Evolutionary conservation across 2,113 vertebrate genomes (phyloP).

Genomic region (Diglossa brunneiventris): DNA sequence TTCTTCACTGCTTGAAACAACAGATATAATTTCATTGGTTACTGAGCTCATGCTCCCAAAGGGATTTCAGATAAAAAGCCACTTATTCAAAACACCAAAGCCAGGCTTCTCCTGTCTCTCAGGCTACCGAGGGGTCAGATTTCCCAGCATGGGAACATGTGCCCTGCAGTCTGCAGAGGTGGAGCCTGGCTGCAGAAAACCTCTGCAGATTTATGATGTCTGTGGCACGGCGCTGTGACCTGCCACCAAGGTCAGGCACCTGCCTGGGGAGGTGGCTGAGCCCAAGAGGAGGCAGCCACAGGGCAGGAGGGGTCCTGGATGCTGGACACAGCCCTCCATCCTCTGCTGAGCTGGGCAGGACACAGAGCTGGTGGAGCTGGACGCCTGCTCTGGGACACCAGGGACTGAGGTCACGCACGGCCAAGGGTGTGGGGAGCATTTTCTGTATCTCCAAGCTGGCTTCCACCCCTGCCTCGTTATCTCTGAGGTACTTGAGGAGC

Average conservation of each 20-base stretch:
- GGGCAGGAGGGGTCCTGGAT: background rate
- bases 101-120: constrained; percentile 52
- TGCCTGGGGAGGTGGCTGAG: background rate
- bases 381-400: background rate
- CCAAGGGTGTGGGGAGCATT: background rate
- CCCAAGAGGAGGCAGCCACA: rapidly evolving
- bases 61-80: constrained; percentile 76
- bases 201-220: constrained; percentile 18
- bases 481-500: background rate
- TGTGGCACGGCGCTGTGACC: background rate
- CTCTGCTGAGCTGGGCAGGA: background rate
- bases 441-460: background rate
- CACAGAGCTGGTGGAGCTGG: rapidly evolving
- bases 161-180: background rate
- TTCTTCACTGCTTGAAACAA: constrained; percentile 74
- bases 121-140: constrained; percentile 49
- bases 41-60: constrained; percentile 72
- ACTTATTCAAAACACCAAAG: constrained; percentile 70
- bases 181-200: constrained; percentile 7
- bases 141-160: constrained; percentile 34
- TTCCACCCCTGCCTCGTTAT: background rate
- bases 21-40: constrained; percentile 74
- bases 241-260: background rate
- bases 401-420: rapidly evolving
- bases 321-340: background rate